Evolutionary conservation across 2,888 invertebrate genomes (phyloP).

Genomic region (Drosophila emarginata): DNA sequence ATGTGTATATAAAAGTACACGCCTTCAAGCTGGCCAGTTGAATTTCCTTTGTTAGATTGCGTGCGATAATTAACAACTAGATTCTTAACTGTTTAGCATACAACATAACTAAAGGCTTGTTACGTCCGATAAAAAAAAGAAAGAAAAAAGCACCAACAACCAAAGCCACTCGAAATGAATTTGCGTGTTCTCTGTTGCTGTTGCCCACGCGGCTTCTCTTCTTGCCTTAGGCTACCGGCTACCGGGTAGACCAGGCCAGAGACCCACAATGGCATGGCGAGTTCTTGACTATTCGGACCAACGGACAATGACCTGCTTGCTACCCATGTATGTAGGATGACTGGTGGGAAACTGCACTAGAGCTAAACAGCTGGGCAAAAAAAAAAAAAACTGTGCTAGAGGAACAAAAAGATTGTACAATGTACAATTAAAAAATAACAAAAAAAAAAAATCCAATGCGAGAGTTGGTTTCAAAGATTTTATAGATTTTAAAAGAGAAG

Average conservation of each 20-base stretch:
- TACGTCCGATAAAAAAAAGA: slow-evolving; percentile 60
- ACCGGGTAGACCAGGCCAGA: background rate
- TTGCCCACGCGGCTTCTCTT: slow-evolving; percentile 28
- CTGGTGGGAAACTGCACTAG: slow-evolving; percentile 17
- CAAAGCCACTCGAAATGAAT: slow-evolving; percentile 31
- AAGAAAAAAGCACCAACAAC: slow-evolving; percentile 25
- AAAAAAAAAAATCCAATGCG: background rate
- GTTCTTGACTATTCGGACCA: slow-evolving; percentile 6
- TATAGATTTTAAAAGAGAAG: too few species aligned
- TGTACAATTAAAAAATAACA: background rate
- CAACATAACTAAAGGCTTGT: slow-evolving; percentile 70
- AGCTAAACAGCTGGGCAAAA: background rate
- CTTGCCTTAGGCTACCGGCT: slow-evolving; percentile 11
- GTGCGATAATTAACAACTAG: slow-evolving; percentile 71
- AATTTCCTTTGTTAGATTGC: slow-evolving; percentile 55
- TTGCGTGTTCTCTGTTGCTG: slow-evolving; percentile 31
- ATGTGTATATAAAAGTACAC: slow-evolving; percentile 33
- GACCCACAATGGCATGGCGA: background rate
- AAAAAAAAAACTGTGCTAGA: background rate
- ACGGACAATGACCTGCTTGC: slow-evolving; percentile 29
- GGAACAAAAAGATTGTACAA: background rate
- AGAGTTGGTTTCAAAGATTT: background rate
- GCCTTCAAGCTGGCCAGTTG: background rate
- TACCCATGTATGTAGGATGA: background rate
- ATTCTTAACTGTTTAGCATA: slow-evolving; percentile 69